Evolutionary conservation across 2,888 invertebrate species (phyloP), one percentile per base, ranked within the genome.

Genomic region (Netelia fuscicornis): DNA sequence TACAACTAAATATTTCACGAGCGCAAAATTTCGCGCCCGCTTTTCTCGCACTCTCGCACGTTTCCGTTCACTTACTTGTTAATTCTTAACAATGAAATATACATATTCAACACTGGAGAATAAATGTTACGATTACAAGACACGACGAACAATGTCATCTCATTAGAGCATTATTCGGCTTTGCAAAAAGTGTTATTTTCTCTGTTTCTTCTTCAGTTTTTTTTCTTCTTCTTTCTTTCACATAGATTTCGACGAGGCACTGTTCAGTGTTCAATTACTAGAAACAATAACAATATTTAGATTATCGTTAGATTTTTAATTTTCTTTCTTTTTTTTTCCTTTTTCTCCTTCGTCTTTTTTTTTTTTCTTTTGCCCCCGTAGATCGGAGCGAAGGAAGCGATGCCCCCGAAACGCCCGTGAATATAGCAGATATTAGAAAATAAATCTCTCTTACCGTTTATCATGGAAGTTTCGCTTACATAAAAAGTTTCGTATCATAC

Each of bases 211-310:
- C 23, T 48, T 58, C 48, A 37, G 37, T 76, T 74, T 65, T 79
- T 60, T 65, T 52, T 54, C 74, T 48, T 75, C 71, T 42, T 65
- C 71, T 54, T 65, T 71, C 89, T 89, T 91, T 91, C 91, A 90
- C 90, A 92, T 89, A 91, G 90, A 92, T 92, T 92, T 92, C 90
- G 91, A 92, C 91, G 92, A 92, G 92, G 92, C 92, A 92, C 92
- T 92, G 91, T 91, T 92, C 89, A 92, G 92, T 92, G 92, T 92
- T 92, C 91, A 90, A 80, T 80, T 92, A 91, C 89, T 92, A 91
- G 89, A 92, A 92, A 91, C 91, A 91, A 92, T 92, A 92, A 92
- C 91, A 90, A 91, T 87, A 87, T 90, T 89, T 89, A 86, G 86
- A 88, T 90, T 89, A 90, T 90, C 88, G 87, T 90, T 88, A 88